Conservation (phyloP, 1,140 invertebrate species). For the Vanessa atalanta region DNA sequence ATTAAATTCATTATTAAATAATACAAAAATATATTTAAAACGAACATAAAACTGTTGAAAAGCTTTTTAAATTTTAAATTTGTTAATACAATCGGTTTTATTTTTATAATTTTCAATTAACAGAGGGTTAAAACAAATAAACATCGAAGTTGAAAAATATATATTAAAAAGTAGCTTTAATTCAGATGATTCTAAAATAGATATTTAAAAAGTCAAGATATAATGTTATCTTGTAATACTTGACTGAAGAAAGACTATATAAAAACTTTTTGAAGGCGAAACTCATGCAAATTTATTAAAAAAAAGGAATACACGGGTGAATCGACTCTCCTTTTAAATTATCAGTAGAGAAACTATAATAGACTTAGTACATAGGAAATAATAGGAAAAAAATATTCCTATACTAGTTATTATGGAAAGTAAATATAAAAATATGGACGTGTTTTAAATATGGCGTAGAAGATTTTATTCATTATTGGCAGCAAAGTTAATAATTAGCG, state of each 20-base stretch:
- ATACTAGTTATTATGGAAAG: neutral
- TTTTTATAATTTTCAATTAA: constrained; percentile 5
- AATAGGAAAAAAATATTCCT: neutral
- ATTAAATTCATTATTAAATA: neutral
- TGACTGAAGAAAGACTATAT: constrained; percentile 33
- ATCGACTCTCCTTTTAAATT: neutral
- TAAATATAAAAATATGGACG: neutral
- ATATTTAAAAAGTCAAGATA: constrained; percentile 38
- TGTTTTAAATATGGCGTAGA: constrained; percentile 1
- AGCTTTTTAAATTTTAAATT: neutral
- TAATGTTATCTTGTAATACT: constrained; percentile 19
- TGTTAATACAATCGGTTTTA: neutral
- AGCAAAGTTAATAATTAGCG: neutral
- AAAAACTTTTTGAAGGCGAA: constrained; percentile 21
- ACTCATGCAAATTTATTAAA: constrained; percentile 6
- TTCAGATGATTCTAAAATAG: constrained; percentile 58
- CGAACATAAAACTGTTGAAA: neutral
- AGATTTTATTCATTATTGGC: constrained; percentile 3
- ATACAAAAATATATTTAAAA: neutral
- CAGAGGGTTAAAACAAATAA: constrained; percentile 41
- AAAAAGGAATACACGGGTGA: constrained; percentile 2
- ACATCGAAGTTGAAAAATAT: constrained; percentile 57
- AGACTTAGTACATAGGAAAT: neutral
- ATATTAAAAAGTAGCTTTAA: constrained; percentile 61
- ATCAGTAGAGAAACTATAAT: constrained; percentile 20